Evolutionary conservation across 2,113 vertebrate species (phyloP), one percentile per base, ranked within the genome.

Genomic region (Callithrix jacchus): DNA sequence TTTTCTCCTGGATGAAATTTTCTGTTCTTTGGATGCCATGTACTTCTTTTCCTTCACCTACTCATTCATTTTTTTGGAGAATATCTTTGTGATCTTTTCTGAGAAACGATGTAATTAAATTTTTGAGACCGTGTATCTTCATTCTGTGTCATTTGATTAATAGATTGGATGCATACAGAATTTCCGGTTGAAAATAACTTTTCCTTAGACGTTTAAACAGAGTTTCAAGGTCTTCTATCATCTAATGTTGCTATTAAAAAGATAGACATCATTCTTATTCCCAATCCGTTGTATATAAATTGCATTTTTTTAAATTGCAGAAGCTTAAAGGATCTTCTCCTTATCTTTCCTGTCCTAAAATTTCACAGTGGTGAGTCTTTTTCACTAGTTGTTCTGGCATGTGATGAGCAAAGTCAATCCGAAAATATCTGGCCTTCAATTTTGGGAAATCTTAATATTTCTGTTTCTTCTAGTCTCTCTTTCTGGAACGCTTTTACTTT

Each of bases 41-140:
- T 47, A 37, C 52, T 80, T 25, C 14, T 66, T 91, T 70, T 68
- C 87, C 68, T 83, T 21, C 4, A 87, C 58, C 68, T 68, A 58
- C 6, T 58, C n/a, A 18, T 77, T 77, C 42, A 45, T 93, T 81
- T 90, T 87, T 56, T 4, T 87, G 64, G 7, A 93, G 30, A 81
- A 13, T n/a, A 87, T 88, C 83, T 68, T 87, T 27, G 40, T 91
- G 89, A 61, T 52, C 3, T 94, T 76, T 91, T 92, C 35, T 83
- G 47, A 83, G 68, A 82, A 91, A 77, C 13, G 8, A 77, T 52
- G 13, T 83, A 94, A 58, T 23, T 87, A 92, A 66, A 82, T 68
- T 35, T 83, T 71, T 40, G n/a, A 83, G 35, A 40, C 5, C 11
- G n/a, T 83, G 56, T 17, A 76, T 58, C 66, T 82, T 94, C 30